phyloP scores from a whole-genome alignment of 2,888 invertebrate genomes.

The Aspidiotus rigidus region DNA sequence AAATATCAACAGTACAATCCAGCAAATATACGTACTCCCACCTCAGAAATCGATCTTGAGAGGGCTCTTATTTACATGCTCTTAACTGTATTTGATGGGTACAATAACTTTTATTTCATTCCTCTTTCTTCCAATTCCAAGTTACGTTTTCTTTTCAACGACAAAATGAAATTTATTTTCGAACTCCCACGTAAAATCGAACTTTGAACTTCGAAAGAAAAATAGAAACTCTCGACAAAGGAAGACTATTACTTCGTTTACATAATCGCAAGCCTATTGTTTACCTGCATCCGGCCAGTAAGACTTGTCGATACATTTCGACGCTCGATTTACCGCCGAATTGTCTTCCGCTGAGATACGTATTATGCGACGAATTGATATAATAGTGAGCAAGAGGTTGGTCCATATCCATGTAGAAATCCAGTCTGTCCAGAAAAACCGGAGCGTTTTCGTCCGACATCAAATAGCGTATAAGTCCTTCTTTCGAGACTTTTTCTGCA shows the following conservation, averaged over 20 bases:
- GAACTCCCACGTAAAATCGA: not conserved
- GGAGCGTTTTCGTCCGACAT: constrained; percentile 99
- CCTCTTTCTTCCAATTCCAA: not conserved
- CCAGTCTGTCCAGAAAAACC: constrained; percentile 94
- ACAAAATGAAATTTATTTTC: not conserved
- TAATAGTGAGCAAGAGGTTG: constrained; percentile 96
- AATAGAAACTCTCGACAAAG: not conserved
- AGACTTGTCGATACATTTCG: constrained; percentile 96
- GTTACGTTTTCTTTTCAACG: constrained; percentile 3
- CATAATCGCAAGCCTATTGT: constrained; percentile 40
- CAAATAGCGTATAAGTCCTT: constrained; percentile 93
- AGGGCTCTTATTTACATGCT: too few species aligned
- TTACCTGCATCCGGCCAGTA: constrained; percentile 91
- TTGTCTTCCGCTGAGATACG: constrained; percentile 86
- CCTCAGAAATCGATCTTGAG: too few species aligned
- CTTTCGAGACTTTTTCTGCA: constrained; percentile 75
- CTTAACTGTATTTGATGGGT: too few species aligned
- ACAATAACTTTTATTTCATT: not conserved
- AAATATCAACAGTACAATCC: too few species aligned
- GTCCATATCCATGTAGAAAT: constrained; percentile 98
- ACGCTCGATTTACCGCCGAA: constrained; percentile 97
- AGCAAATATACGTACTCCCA: too few species aligned
- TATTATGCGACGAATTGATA: constrained; percentile 97
- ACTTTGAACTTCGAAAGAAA: constrained; percentile 3
- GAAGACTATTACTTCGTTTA: too few species aligned